phyloP scores from a whole-genome alignment of 2,797 vertebrate genomes.

The Podarcis siculus region DNA sequence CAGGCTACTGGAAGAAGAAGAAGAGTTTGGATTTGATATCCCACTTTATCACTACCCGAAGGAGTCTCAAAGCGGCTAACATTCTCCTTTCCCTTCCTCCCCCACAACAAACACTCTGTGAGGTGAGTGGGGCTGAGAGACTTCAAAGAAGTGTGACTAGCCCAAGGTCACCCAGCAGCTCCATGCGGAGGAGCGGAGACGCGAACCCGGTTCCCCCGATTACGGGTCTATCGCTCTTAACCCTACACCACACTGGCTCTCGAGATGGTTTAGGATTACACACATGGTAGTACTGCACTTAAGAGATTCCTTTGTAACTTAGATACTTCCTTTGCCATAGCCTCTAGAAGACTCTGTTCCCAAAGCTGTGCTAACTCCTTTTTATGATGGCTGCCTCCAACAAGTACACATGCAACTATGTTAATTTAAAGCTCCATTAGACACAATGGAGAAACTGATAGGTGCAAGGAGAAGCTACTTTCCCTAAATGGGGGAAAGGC shows the following conservation, averaged over 20 bases:
- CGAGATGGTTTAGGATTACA: background rate
- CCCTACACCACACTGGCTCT: no score
- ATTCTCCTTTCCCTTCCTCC: no score
- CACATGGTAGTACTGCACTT: background rate
- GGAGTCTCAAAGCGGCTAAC: no score
- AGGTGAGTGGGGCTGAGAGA: no score
- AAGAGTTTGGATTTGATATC: no score
- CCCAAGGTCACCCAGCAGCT: no score
- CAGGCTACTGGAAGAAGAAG: background rate
- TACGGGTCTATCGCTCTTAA: no score
- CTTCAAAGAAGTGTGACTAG: no score
- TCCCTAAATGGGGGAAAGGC: background rate
- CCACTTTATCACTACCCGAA: no score
- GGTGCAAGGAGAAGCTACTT: background rate
- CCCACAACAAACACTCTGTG: no score
- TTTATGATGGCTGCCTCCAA: background rate
- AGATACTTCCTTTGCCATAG: conserved; percentile 29
- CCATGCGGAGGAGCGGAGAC: no score
- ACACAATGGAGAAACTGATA: conserved; percentile 22
- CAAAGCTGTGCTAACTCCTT: conserved; percentile 27
- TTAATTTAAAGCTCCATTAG: conserved; percentile 50
- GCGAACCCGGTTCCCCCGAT: no score
- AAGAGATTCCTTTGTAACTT: conserved; percentile 44
- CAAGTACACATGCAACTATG: conserved; percentile 41
- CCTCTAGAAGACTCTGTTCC: conserved; percentile 39